These are phyloP conservation scores for Perizoma flavofasciatum DNA, from an alignment of 2,888 invertebrate species.

Conservation along the genomic window DNA sequence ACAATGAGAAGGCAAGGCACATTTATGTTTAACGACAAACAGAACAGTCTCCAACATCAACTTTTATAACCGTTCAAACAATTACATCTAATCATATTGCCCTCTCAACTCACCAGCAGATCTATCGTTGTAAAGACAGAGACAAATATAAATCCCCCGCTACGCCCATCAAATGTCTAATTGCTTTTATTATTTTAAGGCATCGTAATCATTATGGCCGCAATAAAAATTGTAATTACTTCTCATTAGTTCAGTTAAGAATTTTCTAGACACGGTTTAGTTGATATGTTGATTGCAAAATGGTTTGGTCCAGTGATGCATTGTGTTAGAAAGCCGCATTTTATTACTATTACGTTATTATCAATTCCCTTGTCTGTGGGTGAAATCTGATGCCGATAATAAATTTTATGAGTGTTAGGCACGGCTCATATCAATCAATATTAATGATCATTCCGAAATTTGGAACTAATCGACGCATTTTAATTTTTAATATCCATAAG, in stretches of 20 bases:
- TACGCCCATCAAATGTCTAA: slow-evolving; percentile 80
- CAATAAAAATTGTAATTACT: slow-evolving; percentile 84
- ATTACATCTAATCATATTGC: slow-evolving; percentile 78
- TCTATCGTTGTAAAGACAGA: slow-evolving; percentile 53
- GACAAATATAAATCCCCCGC: slow-evolving; percentile 63
- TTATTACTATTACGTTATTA: slow-evolving; percentile 65
- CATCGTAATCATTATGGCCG: slow-evolving; percentile 83
- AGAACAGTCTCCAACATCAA: slow-evolving; percentile 79
- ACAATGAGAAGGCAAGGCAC: slow-evolving; percentile 56
- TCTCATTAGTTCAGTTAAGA: slow-evolving; percentile 84
- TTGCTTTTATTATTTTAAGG: slow-evolving; percentile 84
- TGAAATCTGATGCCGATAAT: slow-evolving; percentile 68
- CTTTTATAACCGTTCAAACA: slow-evolving; percentile 83
- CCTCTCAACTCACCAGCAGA: slow-evolving; percentile 51
- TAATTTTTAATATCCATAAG: slow-evolving; percentile 73
- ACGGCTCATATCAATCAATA: slow-evolving; percentile 78
- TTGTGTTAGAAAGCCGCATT: slow-evolving; percentile 71
- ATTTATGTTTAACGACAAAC: slow-evolving; percentile 80
- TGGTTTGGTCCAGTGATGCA: slow-evolving; percentile 61
- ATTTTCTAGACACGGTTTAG: slow-evolving; percentile 81
- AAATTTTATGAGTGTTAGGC: slow-evolving; percentile 75
- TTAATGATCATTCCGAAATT: slow-evolving; percentile 76
- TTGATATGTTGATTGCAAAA: slow-evolving; percentile 80
- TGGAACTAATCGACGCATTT: slow-evolving; percentile 76
- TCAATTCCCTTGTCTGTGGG: slow-evolving; percentile 64